phyloP scores from a whole-genome alignment of 2,797 vertebrate species.

The Danionella dracula region DNA sequence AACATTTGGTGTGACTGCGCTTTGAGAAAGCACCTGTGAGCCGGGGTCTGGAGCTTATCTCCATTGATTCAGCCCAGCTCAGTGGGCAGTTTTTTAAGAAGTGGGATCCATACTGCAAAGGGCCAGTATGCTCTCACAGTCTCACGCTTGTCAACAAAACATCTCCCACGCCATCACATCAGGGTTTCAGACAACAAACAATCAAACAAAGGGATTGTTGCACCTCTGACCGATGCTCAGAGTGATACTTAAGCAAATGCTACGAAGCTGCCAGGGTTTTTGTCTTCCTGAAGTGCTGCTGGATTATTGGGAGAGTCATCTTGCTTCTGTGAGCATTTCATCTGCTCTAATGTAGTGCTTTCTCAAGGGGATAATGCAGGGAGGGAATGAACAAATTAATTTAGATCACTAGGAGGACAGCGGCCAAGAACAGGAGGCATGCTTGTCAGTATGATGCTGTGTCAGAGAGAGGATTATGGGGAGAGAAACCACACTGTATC shows the following conservation, averaged over 20 bases:
- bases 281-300: constrained; percentile 15
- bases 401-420: constrained; percentile 30
- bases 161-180: constrained; percentile 6
- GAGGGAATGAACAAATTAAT: constrained; percentile 31
- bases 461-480: constrained; percentile 21
- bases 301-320: no score
- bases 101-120: constrained; percentile 14
- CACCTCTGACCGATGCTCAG: no score
- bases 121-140: constrained; percentile 1
- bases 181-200: no score
- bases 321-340: constrained; percentile 21
- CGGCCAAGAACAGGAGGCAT: constrained; percentile 22
- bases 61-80: constrained; percentile 30
- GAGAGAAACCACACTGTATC: constrained; percentile 5
- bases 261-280: neutral
- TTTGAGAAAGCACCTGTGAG: constrained; percentile 21
- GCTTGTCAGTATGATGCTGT: constrained; percentile 15
- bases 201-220: neutral
- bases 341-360: constrained; percentile 25
- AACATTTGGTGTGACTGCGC: neutral
- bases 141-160: neutral
- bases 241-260: neutral
- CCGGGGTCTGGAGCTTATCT: constrained; percentile 3
- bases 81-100: constrained; percentile 33
- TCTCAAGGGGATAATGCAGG: constrained; percentile 25